Base-by-base conservation (phyloP, 2,113 vertebrate species). In the Semicossyphus pulcher region DNA sequence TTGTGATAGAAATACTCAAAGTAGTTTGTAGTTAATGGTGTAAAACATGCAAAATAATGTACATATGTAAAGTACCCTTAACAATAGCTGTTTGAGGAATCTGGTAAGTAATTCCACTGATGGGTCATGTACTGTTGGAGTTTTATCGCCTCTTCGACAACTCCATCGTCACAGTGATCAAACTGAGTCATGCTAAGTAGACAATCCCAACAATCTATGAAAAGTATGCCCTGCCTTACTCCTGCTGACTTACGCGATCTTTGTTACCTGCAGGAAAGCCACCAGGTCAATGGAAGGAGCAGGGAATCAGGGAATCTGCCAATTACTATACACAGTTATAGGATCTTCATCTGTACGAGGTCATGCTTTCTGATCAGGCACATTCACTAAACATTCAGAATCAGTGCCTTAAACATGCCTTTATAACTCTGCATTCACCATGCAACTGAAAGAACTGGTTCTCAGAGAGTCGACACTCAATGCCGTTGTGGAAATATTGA, bases 331-430 rank as follows among this genome's bases (percentile, higher is more conserved):
- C 34, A 25, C 59, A 42, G 20, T 71, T 29, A 39, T 20, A 78
- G 66, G 1, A 31, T 29, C 37, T 62, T 65, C 26, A 66, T 65
- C 41, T 32, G 41, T n/a, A 48, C 71, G 31, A 53, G 53, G 32
- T 77, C 71, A 80, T 76, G 78, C 86, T 81, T 80, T 74, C n/a
- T 51, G 44, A 57, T 65, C 78, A 75, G 58, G 58, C 81, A 74
- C 78, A 71, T 62, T 61, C 74, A 70, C 25, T 62, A 36, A 29
- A 51, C 58, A 81, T 83, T 71, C 68, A 67, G 23, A 28, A 56
- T 23, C 28, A 48, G 57, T 54, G 58, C 58, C 16, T 72, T 32
- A 32, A 68, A 72, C 78, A 89, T 87, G 81, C 78, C 80, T 80
- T 56, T 74, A 42, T 62, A 34, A 45, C 31, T 44, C 42, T 67